These are phyloP conservation scores for Temnothorax ravouxi DNA, from an alignment of 2,888 invertebrate genomes.

Conservation along the genomic window DNA sequence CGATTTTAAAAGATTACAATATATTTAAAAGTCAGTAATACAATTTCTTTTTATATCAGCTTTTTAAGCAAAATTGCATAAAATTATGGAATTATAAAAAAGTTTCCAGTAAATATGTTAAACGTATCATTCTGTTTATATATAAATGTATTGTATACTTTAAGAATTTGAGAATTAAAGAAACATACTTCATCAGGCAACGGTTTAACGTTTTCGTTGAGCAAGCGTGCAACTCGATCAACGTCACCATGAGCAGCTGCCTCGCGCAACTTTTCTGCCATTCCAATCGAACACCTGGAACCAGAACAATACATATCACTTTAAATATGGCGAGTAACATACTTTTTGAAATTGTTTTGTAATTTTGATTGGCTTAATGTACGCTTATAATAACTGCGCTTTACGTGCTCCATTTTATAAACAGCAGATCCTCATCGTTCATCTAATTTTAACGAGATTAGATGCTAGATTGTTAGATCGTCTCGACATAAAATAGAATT, in stretches of 20 bases:
- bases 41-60: background rate
- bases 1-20: background rate
- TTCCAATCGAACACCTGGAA: conserved; percentile 83
- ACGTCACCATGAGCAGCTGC: conserved; percentile 86
- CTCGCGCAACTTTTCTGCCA: conserved; percentile 86
- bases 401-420: background rate
- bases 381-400: background rate
- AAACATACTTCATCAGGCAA: conserved; percentile 83
- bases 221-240: conserved; percentile 84
- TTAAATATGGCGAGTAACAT: background rate
- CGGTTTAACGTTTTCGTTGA: conserved; percentile 84
- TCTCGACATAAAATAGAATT: background rate
- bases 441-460: background rate
- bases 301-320: conserved; percentile 54
- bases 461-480: background rate
- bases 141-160: background rate
- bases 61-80: background rate
- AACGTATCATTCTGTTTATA: background rate
- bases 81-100: background rate
- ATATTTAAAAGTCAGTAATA: background rate
- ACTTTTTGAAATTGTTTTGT: background rate
- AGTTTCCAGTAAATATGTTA: background rate
- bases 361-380: background rate
- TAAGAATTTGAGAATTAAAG: background rate
- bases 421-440: background rate